Percentiles rank a stretch among this genome's conserved stretches.
These are phyloP conservation scores for Gymnogyps californianus DNA, from an alignment of 2,113 vertebrate genomes.

Conservation along the genomic window DNA sequence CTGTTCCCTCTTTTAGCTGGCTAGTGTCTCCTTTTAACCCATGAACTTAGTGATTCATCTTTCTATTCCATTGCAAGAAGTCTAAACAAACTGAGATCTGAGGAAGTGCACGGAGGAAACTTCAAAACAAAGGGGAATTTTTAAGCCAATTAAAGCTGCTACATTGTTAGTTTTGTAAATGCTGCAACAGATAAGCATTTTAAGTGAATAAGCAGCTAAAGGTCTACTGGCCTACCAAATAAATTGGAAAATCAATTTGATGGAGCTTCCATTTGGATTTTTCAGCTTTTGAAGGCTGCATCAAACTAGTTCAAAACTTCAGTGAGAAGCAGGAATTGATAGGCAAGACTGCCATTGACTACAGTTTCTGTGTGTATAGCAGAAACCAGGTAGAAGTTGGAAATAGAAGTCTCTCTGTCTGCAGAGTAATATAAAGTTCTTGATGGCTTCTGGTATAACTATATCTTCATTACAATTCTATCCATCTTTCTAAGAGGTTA, in stretches of 20 bases:
- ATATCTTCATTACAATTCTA: neutral
- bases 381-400: neutral
- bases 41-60: neutral
- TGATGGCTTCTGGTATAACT: neutral
- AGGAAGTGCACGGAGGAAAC: neutral
- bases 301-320: neutral
- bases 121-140: neutral
- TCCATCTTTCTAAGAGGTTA: neutral
- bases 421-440: neutral
- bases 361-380: neutral
- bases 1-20: neutral
- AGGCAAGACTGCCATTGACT: neutral
- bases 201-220: neutral
- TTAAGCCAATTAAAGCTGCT: neutral
- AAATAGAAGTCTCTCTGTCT: neutral
- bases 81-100: neutral
- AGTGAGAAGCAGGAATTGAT: neutral
- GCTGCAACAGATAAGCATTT: neutral
- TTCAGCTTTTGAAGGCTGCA: neutral
- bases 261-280: neutral
- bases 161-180: neutral
- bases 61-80: neutral
- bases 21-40: neutral
- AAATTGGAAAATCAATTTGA: neutral
- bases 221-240: neutral